Base-by-base conservation (phyloP, 2,888 invertebrate genomes). In the Idaea dimidiata region DNA sequence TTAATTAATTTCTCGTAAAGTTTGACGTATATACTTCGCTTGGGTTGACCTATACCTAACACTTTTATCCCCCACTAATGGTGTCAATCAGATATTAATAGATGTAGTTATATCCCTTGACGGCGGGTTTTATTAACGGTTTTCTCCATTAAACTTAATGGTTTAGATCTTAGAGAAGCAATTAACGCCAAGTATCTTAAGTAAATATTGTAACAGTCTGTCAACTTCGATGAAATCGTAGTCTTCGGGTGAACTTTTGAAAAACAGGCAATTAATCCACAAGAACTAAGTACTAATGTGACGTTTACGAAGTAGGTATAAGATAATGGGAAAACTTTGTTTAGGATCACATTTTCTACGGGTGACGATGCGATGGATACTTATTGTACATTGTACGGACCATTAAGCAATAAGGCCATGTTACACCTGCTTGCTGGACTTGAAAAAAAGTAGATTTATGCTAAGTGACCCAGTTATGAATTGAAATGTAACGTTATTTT, bases 161-260 rank as follows among this genome's bases (percentile, higher is more conserved):
- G 59, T 56, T 63, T 56, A 60, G 65, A 59, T 65, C 67, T 66
- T 63, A 66, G 60, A 66, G 67, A 65, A 65, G 62, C 65, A 70
- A 70, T 70, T 65, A 69, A 65, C 66, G 67, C 63, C 65, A 64
- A 66, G 64, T 64, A 62, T 63, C 66, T 58, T 61, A 66, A 66
- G 70, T 66, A 65, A 70, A 68, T 67, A 70, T 65, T 70, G 64
- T 55, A 16, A 57, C 57, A 59, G 61, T 57, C 62, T 61, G 43
- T 58, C 14, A 65, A 62, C 58, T 62, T 59, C 60, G 57, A 54
- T 1, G 54, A 65, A 63, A 62, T 66, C 63, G 18, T 54, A 43
- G 54, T 66, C 61, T 55, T 59, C 57, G 24, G 60, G 63, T 61
- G 64, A 64, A 67, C 57, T 54, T 62, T 62, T 62, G 58, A 58